A percentile compares a stretch with the other conserved stretches of the same genome.
These are phyloP conservation scores for Macaca mulatta DNA, from an alignment of 2,113 vertebrate species.

Conservation along the genomic window DNA sequence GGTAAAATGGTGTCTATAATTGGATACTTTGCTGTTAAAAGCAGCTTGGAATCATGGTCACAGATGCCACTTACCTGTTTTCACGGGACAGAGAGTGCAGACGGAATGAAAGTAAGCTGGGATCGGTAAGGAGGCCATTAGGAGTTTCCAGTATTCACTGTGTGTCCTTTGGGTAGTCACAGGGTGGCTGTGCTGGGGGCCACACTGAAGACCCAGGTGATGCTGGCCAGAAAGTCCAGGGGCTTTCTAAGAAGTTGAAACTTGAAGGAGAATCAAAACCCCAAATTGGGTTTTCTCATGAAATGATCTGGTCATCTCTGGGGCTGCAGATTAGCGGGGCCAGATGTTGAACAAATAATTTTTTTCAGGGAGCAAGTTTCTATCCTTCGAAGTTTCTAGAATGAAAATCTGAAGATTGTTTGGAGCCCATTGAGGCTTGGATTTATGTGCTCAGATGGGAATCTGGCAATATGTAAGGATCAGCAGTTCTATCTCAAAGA, in stretches of 20 bases:
- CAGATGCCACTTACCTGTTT: background rate
- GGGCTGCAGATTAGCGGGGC: background rate
- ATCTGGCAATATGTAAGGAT: background rate
- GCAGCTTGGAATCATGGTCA: background rate
- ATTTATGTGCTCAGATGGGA: background rate
- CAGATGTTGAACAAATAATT: background rate
- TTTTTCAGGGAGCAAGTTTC: background rate
- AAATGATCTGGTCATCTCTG: background rate
- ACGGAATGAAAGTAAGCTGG: background rate
- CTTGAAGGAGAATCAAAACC: background rate
- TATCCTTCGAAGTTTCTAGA: background rate
- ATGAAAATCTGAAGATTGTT: background rate
- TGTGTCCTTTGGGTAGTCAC: background rate
- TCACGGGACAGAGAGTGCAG: background rate
- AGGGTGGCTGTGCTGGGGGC: background rate
- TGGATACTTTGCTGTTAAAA: background rate
- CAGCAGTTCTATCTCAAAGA: background rate
- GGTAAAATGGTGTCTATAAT: background rate
- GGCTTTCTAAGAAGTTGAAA: background rate
- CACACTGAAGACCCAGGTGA: accelerated
- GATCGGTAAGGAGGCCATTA: background rate
- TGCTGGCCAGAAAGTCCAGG: background rate
- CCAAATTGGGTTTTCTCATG: background rate
- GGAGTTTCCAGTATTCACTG: accelerated
- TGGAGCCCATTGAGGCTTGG: background rate